A percentile compares a stretch with the other conserved stretches of the same genome.
These are phyloP conservation scores for Hylyphantes graminicola DNA, from an alignment of 1,140 invertebrate genomes.

Conservation along the genomic window DNA sequence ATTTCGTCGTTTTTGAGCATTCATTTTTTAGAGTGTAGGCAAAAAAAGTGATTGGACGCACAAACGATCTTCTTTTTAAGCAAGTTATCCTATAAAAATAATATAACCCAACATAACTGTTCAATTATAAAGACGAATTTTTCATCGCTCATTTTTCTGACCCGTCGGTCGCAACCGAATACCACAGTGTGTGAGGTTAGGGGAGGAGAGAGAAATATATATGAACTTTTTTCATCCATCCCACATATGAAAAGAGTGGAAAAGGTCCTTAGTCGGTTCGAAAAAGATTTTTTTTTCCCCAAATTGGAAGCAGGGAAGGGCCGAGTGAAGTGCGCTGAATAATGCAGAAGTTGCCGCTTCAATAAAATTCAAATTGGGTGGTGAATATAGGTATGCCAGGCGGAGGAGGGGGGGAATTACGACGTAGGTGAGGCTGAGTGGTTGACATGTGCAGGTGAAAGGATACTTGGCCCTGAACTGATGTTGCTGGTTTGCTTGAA, in stretches of 20 bases:
- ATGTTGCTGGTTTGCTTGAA: too few relatives aligned
- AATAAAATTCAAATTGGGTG: conserved; percentile 56
- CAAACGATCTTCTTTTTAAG: too few relatives aligned
- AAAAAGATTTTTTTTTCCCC: neutral
- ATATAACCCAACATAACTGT: too few relatives aligned
- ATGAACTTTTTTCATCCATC: conserved; percentile 30
- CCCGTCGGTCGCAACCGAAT: conserved; percentile 22
- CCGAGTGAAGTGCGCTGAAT: conserved; percentile 41
- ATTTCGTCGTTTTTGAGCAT: too few relatives aligned
- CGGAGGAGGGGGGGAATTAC: neutral
- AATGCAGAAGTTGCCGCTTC: conserved; percentile 47
- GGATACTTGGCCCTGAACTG: too few relatives aligned
- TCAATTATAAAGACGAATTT: too few relatives aligned
- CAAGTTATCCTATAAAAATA: too few relatives aligned
- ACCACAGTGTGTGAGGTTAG: neutral
- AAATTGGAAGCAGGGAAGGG: conserved; percentile 35
- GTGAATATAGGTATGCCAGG: neutral
- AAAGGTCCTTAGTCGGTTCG: conserved; percentile 18
- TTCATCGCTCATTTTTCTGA: conserved; percentile 20
- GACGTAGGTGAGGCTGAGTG: neutral
- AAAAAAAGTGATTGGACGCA: too few relatives aligned
- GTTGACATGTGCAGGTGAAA: too few relatives aligned
- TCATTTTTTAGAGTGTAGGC: too few relatives aligned
- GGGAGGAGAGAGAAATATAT: conserved; percentile 24
- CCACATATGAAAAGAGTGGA: neutral